A percentile compares a stretch with the other conserved stretches of the same genome.
These are phyloP conservation scores for Sigmodon hispidus DNA, from an alignment of 2,113 vertebrate genomes.

Conservation along the genomic window DNA sequence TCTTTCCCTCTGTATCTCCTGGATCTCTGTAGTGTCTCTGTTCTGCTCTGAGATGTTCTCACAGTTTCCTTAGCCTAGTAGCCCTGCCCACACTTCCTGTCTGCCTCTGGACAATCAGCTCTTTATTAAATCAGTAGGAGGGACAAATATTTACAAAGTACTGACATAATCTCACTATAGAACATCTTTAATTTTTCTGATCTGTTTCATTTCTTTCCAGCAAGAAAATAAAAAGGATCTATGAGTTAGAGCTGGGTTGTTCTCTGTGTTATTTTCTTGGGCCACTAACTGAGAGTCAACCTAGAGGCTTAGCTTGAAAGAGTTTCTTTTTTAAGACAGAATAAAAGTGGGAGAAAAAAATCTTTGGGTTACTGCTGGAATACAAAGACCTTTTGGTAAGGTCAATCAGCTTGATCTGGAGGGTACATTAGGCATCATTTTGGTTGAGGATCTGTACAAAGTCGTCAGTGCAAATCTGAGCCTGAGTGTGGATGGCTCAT, in stretches of 20 bases:
- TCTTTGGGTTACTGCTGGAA: not conserved
- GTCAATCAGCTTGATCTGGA: not conserved
- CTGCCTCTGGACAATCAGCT: too few relatives aligned
- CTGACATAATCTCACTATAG: too few relatives aligned
- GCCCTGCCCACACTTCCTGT: too few relatives aligned
- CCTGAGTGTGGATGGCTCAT: not conserved
- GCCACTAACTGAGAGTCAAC: not conserved
- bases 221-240: not conserved
- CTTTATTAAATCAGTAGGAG: too few relatives aligned
- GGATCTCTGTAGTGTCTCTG: too few relatives aligned
- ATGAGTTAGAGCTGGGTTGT: not conserved
- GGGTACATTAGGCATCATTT: not conserved
- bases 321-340: not conserved
- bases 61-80: too few relatives aligned
- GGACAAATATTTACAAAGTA: too few relatives aligned
- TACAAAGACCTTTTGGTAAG: not conserved
- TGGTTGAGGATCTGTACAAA: not conserved
- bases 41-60: too few relatives aligned
- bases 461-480: not conserved
- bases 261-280: constrained; percentile 5
- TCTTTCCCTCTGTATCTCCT: too few relatives aligned
- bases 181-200: not conserved
- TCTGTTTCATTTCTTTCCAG: not conserved
- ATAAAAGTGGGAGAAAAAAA: not conserved
- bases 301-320: not conserved